Percentiles rank a stretch among this genome's conserved stretches.
These are phyloP conservation scores for Heliconius aoede DNA, from an alignment of 2,888 invertebrate genomes.

Conservation along the genomic window DNA sequence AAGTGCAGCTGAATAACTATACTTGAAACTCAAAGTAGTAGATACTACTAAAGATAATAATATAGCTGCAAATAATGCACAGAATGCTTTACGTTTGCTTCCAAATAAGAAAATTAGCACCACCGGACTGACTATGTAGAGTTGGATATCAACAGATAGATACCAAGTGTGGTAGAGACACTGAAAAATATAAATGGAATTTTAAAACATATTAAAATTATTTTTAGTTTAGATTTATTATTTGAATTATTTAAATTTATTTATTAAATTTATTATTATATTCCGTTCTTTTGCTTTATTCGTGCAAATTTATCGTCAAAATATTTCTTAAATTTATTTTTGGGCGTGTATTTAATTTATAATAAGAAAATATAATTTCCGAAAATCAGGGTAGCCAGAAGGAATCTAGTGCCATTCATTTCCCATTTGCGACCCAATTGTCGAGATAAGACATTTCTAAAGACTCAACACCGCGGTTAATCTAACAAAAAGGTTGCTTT, in stretches of 20 bases:
- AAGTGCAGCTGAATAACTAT: slow-evolving; percentile 61
- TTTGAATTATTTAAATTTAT: no score
- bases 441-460: no score
- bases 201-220: no score
- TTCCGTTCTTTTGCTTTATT: no score
- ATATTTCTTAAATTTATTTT: no score
- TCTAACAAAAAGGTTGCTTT: background rate
- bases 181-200: slow-evolving; percentile 50
- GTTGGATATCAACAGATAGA: slow-evolving; percentile 55
- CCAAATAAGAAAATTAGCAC: slow-evolving; percentile 53
- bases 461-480: background rate
- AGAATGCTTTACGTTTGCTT: slow-evolving; percentile 45
- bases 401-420: background rate
- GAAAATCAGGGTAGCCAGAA: no score
- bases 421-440: no score
- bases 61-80: slow-evolving; percentile 41
- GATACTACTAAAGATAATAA: slow-evolving; percentile 51
- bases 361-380: no score
- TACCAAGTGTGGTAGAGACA: slow-evolving; percentile 62
- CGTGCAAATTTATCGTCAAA: no score
- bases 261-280: no score
- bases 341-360: no score
- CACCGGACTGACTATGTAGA: slow-evolving; percentile 53
- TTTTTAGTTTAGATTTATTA: no score
- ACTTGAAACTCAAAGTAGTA: slow-evolving; percentile 62